Percentiles rank a stretch among this genome's conserved stretches.
These are phyloP conservation scores for Cataglyphis hispanica DNA, from an alignment of 1,140 invertebrate genomes.

Conservation along the genomic window DNA sequence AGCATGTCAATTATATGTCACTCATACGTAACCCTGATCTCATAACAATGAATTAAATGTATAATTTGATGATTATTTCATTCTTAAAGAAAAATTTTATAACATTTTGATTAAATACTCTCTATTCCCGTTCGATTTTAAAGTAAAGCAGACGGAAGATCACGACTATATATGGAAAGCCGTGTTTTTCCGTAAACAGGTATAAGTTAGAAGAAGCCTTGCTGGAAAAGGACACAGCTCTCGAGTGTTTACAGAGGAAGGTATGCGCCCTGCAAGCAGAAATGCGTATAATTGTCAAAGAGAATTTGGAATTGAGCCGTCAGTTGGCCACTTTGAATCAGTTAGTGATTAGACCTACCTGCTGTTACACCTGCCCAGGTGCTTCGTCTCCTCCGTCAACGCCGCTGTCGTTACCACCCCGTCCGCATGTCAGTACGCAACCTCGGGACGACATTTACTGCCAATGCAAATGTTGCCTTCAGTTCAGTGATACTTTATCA, in stretches of 20 bases:
- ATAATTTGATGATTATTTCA: background rate
- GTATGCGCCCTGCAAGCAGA: constrained; percentile 85
- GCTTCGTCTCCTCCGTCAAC: constrained; percentile 33
- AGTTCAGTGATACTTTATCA: constrained; percentile 43
- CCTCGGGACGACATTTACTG: constrained; percentile 57
- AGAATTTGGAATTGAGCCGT: constrained; percentile 79
- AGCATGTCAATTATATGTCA: constrained; percentile 44
- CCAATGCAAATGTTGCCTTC: constrained; percentile 67
- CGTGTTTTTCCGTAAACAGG: constrained; percentile 76
- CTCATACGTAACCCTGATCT: constrained; percentile 13
- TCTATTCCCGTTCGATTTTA: background rate
- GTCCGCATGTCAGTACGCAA: constrained; percentile 37
- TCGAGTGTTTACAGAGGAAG: constrained; percentile 85
- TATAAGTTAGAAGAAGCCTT: constrained; percentile 86
- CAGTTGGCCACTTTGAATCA: constrained; percentile 75
- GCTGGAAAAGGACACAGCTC: constrained; percentile 84
- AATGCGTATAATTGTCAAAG: constrained; percentile 81
- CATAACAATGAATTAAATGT: constrained; percentile 30
- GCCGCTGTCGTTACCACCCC: constrained; percentile 34
- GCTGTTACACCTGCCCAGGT: constrained; percentile 65
- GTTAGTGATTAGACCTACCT: constrained; percentile 65
- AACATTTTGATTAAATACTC: constrained; percentile 5
- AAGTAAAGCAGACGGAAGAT: background rate
- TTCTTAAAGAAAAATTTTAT: background rate
- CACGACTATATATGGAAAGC: constrained; percentile 1